Evolutionary conservation across 2,113 vertebrate species (phyloP).

Genomic region (Amazona vittata): DNA sequence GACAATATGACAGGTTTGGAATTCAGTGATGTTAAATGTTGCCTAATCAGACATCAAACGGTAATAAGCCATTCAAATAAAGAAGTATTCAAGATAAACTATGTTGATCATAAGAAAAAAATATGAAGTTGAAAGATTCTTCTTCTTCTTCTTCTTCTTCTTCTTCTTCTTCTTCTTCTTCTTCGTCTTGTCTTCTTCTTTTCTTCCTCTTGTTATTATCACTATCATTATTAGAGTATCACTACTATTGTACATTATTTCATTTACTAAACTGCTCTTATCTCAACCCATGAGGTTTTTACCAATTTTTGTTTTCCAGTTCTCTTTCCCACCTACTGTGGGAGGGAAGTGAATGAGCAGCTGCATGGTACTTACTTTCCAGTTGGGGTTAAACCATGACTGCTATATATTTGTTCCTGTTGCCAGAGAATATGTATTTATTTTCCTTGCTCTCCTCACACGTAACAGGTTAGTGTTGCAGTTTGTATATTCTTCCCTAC

Average conservation of each 20-base stretch:
- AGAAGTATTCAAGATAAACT: neutral
- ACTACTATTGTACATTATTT: neutral
- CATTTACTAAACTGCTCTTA: neutral
- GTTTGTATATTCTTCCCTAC: neutral
- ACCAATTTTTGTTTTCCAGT: neutral
- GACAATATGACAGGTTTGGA: neutral
- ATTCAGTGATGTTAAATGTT: neutral
- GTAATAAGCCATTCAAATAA: neutral
- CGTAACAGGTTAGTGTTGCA: neutral
- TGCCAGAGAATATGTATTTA: neutral
- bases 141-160: neutral
- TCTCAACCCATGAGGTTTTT: neutral
- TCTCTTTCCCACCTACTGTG: neutral
- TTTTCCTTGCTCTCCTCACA: neutral
- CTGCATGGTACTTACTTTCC: neutral
- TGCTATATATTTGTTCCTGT: neutral
- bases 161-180: neutral
- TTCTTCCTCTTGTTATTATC: neutral
- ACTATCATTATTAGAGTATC: neutral
- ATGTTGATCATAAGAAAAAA: neutral
- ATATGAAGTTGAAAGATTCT: neutral
- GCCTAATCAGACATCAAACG: neutral
- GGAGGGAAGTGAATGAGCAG: neutral
- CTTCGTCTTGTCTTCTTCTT: neutral
- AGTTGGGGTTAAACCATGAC: neutral